phyloP scores from a whole-genome alignment of 2,113 vertebrate genomes.

The Alouatta palliata region DNA sequence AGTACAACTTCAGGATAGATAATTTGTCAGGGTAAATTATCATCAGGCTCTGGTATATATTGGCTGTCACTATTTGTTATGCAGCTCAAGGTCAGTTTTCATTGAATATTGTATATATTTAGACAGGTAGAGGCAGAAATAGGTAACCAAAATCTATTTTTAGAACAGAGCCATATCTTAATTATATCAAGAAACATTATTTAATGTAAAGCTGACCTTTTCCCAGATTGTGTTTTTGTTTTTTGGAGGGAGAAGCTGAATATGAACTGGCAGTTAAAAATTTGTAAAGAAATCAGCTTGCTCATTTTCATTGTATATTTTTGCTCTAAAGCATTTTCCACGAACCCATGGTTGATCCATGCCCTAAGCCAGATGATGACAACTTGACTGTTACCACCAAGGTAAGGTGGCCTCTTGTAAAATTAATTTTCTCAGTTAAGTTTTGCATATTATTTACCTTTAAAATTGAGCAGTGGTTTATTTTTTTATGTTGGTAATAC shows the following conservation, averaged over 20 bases:
- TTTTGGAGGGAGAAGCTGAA: not conserved
- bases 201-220: not conserved
- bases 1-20: not conserved
- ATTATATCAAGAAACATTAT: not conserved
- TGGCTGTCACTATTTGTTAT: not conserved
- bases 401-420: not conserved
- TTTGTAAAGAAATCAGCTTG: too few relatives aligned
- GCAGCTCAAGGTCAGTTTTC: not conserved
- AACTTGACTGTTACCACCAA: not conserved
- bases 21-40: not conserved
- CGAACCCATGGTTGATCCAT: not conserved
- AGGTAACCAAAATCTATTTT: not conserved
- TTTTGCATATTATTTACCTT: not conserved
- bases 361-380: rapidly evolving
- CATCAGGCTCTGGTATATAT: not conserved
- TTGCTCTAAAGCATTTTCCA: too few relatives aligned
- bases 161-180: not conserved
- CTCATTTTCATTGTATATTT: too few relatives aligned
- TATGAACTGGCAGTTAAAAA: not conserved
- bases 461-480: not conserved
- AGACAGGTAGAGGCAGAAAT: not conserved
- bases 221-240: not conserved
- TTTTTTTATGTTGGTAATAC: not conserved
- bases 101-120: not conserved
- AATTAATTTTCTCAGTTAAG: not conserved